phyloP scores from a whole-genome alignment of 2,888 invertebrate genomes.

The Cordilura impudica region DNA sequence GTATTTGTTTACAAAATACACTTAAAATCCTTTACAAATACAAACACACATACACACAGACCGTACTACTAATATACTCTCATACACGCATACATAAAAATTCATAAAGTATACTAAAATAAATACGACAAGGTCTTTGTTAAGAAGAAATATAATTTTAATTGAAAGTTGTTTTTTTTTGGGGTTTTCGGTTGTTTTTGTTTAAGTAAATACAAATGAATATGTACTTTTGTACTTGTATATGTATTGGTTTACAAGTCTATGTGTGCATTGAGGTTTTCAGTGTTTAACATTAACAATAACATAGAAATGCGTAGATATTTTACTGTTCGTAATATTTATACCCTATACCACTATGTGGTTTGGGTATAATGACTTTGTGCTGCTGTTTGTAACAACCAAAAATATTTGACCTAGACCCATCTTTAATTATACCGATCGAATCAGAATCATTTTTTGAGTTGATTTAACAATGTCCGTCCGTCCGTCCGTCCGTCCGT shows the following conservation, averaged over 20 bases:
- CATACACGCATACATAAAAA: background rate
- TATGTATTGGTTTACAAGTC: background rate
- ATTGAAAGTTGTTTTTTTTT: conserved; percentile 32
- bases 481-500: too few species aligned
- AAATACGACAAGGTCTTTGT: conserved; percentile 2
- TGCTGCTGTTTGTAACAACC: too few species aligned
- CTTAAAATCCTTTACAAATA: background rate
- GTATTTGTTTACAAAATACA: background rate
- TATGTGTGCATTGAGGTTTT: background rate
- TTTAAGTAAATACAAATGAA: background rate
- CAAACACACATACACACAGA: background rate
- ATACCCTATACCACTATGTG: too few species aligned
- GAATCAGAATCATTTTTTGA: too few species aligned
- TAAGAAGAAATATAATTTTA: conserved; percentile 31
- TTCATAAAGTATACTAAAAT: background rate
- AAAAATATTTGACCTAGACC: too few species aligned
- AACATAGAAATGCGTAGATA: conserved; percentile 20
- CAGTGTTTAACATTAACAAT: background rate
- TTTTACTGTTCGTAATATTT: conserved; percentile 18
- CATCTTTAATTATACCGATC: too few species aligned
- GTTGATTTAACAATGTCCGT: too few species aligned
- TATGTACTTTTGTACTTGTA: background rate
- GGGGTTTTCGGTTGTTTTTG: background rate
- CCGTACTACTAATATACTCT: background rate
- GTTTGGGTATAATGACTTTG: too few species aligned